These are phyloP conservation scores for Albula glossodonta DNA, from an alignment of 2,113 vertebrate genomes.

Conservation along the genomic window DNA sequence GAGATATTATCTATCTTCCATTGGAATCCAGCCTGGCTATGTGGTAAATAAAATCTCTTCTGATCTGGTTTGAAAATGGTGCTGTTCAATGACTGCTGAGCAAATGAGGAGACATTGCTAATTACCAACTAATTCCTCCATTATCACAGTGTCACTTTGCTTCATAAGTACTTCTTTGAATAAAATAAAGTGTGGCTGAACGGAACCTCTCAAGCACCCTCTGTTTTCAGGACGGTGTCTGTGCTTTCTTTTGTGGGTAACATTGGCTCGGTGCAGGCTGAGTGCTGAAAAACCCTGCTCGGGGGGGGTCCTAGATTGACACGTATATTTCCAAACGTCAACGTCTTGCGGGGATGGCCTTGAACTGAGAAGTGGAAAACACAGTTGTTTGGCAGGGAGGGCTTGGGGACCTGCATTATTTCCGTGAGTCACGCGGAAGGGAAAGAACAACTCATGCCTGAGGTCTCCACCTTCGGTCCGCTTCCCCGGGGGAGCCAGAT, in stretches of 20 bases:
- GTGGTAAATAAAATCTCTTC: too few relatives aligned
- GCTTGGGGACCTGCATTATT: conserved; percentile 42
- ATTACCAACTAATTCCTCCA: too few relatives aligned
- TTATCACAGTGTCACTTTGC: too few relatives aligned
- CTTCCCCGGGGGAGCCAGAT: conserved; percentile 13
- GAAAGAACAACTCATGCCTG: conserved; percentile 32
- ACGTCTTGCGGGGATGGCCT: conserved; percentile 28
- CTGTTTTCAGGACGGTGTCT: not conserved
- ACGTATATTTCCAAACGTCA: conserved; percentile 29
- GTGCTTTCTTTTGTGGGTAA: not conserved
- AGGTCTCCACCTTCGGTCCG: conserved; percentile 18
- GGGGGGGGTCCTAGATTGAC: conserved; percentile 22
- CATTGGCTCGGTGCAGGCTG: conserved; percentile 3
- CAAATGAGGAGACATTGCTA: too few relatives aligned
- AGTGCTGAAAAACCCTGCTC: not conserved
- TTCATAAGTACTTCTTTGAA: too few relatives aligned
- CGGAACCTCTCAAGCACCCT: too few relatives aligned
- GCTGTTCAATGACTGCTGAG: too few relatives aligned
- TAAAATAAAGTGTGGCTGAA: too few relatives aligned
- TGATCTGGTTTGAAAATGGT: too few relatives aligned
- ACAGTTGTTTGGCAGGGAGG: conserved; percentile 17
- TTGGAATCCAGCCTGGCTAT: too few relatives aligned
- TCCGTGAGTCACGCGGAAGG: conserved; percentile 46
- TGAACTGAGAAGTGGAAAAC: not conserved
- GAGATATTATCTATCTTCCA: too few relatives aligned